Base-by-base conservation (phyloP, 2,797 vertebrate genomes). In the Epinephelus coioides region DNA sequence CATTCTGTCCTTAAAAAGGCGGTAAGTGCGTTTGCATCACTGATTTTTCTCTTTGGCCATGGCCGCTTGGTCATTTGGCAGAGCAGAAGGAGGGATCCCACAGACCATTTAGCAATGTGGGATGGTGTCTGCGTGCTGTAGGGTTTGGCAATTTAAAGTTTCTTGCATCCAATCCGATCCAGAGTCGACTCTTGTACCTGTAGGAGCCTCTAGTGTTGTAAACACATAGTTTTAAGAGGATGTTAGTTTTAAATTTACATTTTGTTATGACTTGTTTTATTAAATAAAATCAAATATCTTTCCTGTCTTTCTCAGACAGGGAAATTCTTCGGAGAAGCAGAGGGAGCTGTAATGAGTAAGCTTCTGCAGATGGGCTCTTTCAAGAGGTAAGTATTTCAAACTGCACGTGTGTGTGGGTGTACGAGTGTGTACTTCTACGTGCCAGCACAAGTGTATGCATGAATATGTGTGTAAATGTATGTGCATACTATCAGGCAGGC, bases 261-360 rank as follows among this genome's bases (percentile, higher is more conserved):
- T 75, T 78, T 61, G 9, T 55, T 64, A 34, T 54, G 64, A 61
- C 25, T 68, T 47, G 13, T 66, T 80, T 53, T 38, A 38, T 63
- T 79, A 40, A 65, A 69, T 44, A 43, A 27, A 69, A 66, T 60
- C 2, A 43, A 47, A 60, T 57, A 40, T 78, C 27, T 80, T 67
- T 76, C 25, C 30, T 21, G 68, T 69, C 9, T 85, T 55, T 86
- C 67, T 81, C 92, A 99, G 98, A 99, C 98, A 18, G 98, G 97
- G 76, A 96, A 96, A 77, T 99, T 99, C 88, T 98, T 99, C 88
- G 98, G 98, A 54, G 97, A 98, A 86, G 95, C 96, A 62, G 98
- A 99, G 90, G 97, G 98, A 69, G 97, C 98, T 17, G 98, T 99
- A 85, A 99, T 99, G 98, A 97, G 95, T 94, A 99, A 98, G 91